Base-by-base conservation (phyloP, 2,113 vertebrate genomes). In the Phylloscopus trochilus region DNA sequence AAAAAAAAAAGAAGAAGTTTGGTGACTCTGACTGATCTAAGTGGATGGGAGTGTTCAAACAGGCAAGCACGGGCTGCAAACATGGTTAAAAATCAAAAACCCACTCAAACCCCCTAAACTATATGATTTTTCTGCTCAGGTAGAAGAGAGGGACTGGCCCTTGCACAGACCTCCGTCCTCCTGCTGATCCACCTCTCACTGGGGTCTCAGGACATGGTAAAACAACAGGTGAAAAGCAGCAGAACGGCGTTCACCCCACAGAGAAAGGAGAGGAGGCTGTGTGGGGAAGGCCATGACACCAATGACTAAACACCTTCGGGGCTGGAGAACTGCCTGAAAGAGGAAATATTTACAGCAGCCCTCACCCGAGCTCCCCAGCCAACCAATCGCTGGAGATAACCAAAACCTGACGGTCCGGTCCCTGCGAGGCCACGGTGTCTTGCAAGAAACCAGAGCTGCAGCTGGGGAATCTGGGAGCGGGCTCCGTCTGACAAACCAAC, bases 1-100 rank as follows among this genome's bases (percentile, higher is more conserved):
- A 78, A 95, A 94, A 95, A 94, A 92, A 95, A 94, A 92, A 2
- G 3, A 88, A 86, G 43, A 81, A 49, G 44, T 93, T 92, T 68
- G 83, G 92, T 92, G 83, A 64, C 73, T 96, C 73, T 72, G 43
- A 77, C 47, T 46, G 79, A 86, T 90, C 68, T 75, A 81, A 90
- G 46, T 39, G 30, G 53, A 92, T 69, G 55, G 89, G 44, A 94
- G 77, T 92, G 85, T 86, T 94, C 68, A 33, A 95, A 95, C 90
- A 94, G 20, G 83, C 72, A 77, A 0, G 1, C 49, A 33, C 8
- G 69, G 84, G 62, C 80, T 37, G 53, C 64, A 82, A 49, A 51
- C 2, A 1, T 39, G 43, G 46, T 72, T 49, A 43, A 78, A 93
- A 94, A 87, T 39, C 30, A 39, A 39, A 39, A 39, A 39, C 37